Conservation (phyloP, 2,797 vertebrate genomes). For the Microcaecilia unicolor region DNA sequence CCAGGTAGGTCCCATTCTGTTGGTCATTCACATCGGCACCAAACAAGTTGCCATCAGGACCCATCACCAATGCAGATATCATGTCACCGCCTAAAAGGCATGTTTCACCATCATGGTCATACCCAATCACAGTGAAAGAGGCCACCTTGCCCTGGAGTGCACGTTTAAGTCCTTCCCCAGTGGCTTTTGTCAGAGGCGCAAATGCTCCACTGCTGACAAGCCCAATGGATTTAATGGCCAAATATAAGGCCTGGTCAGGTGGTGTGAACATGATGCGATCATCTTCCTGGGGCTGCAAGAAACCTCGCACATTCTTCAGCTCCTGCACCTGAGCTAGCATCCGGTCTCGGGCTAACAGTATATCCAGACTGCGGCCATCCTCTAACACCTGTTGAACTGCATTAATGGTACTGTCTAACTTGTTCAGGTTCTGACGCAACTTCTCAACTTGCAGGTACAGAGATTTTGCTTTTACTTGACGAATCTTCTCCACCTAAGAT, state of each 20-base stretch:
- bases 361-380: conserved; percentile 84
- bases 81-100: conserved; percentile 86
- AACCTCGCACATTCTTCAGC: conserved; percentile 78
- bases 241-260: conserved; percentile 85
- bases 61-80: conserved; percentile 77
- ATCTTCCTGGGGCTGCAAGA: conserved; percentile 90
- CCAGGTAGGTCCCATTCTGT: conserved; percentile 85
- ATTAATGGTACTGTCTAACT: conserved; percentile 90
- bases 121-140: conserved; percentile 87
- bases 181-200: conserved; percentile 87
- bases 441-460: conserved; percentile 96
- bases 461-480: conserved; percentile 95
- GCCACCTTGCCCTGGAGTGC: conserved; percentile 85
- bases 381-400: conserved; percentile 92
- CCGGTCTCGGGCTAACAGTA: conserved; percentile 86
- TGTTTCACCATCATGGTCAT: conserved; percentile 88
- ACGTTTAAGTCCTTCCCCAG: conserved; percentile 84
- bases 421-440: conserved; percentile 88
- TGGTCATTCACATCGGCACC: conserved; percentile 82
- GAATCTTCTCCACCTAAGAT: conserved; percentile 91
- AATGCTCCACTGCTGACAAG: conserved; percentile 94
- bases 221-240: conserved; percentile 91
- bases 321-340: conserved; percentile 96
- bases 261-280: conserved; percentile 94
- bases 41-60: conserved; percentile 78